A percentile compares a stretch with the other conserved stretches of the same genome.
These are phyloP conservation scores for Sciurus vulgaris DNA, from an alignment of 2,797 vertebrate species.

Conservation along the genomic window DNA sequence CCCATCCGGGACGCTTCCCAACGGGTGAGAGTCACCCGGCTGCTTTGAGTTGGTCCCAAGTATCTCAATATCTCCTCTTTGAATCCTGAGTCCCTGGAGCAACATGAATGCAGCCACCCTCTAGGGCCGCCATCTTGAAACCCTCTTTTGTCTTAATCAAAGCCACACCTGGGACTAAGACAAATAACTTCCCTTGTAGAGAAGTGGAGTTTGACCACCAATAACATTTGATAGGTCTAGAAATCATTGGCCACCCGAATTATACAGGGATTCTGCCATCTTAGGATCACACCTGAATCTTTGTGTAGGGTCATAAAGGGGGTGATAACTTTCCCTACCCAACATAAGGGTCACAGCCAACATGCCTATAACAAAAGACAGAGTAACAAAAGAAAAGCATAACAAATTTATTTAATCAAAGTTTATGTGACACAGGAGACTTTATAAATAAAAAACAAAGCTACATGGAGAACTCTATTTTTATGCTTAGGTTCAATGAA, in stretches of 20 bases:
- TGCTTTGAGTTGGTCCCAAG: no score
- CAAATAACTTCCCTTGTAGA: not conserved
- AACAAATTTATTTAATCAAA: conserved; percentile 5
- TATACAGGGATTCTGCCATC: not conserved
- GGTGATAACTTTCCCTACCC: not conserved
- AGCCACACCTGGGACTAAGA: not conserved
- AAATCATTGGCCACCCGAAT: not conserved
- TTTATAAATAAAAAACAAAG: not conserved
- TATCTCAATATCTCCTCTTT: no score
- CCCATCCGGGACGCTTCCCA: no score
- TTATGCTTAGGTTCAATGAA: not conserved
- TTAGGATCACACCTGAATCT: not conserved
- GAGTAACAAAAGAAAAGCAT: not conserved
- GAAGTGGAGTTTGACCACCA: not conserved
- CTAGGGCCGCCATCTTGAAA: no score
- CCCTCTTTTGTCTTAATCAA: not conserved
- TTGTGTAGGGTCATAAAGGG: not conserved
- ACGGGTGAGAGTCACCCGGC: no score
- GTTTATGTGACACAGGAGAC: not conserved
- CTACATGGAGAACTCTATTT: not conserved
- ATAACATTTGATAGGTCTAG: not conserved
- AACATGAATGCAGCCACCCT: no score
- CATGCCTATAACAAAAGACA: not conserved
- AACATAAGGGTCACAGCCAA: not conserved
- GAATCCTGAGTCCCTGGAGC: no score